Conservation (phyloP, 2,113 vertebrate genomes). For the Grus americana region DNA sequence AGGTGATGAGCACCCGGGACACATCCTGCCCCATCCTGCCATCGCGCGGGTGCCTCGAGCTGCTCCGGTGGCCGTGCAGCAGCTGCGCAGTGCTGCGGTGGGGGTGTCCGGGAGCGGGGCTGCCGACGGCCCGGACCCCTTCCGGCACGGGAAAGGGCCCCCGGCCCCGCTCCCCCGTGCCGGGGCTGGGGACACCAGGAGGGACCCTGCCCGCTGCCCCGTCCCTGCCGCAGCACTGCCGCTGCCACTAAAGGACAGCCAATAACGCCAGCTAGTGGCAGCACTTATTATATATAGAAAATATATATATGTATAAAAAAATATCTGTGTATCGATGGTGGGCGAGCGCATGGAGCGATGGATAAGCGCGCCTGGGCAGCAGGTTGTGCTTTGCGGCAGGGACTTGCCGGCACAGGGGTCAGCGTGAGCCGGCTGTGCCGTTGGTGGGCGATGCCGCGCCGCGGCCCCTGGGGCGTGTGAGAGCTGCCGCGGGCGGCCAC, state of each 20-base stretch:
- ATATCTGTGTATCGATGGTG: fast-evolving
- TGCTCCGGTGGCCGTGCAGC: not conserved
- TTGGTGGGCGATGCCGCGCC: fast-evolving
- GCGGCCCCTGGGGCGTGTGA: fast-evolving
- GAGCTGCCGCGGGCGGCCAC: fast-evolving
- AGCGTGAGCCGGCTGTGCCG: not conserved
- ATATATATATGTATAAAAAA: no score
- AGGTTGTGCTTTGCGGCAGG: not conserved
- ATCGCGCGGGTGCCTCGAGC: fast-evolving
- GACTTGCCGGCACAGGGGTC: not conserved
- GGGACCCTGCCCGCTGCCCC: not conserved
- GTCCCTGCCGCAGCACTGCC: not conserved
- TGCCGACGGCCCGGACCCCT: not conserved
- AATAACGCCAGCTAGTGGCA: conserved; percentile 61
- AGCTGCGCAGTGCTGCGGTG: fast-evolving
- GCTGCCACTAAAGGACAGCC: not conserved
- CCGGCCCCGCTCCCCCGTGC: fast-evolving
- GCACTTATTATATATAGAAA: not conserved
- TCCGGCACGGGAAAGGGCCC: not conserved
- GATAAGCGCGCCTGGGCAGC: not conserved
- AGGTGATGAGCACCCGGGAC: not conserved
- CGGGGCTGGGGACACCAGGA: not conserved
- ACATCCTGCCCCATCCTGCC: not conserved
- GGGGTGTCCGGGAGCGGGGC: not conserved
- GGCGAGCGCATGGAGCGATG: fast-evolving